phyloP scores from a whole-genome alignment of 2,113 vertebrate genomes.

The Ibidorhyncha struthersii region DNA sequence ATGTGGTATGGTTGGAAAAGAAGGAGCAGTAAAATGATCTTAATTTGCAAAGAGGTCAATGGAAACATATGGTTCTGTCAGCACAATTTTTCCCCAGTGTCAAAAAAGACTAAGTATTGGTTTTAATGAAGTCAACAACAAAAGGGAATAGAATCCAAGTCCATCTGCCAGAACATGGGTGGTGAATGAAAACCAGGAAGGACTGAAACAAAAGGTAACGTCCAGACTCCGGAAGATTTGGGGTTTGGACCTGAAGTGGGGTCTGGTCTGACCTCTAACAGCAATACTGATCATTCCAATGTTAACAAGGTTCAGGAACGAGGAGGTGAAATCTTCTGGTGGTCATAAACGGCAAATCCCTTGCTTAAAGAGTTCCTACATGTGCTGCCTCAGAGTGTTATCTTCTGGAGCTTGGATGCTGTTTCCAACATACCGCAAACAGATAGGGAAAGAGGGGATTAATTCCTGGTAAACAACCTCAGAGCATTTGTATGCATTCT shows the following conservation, averaged over 20 bases:
- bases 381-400: constrained; percentile 20
- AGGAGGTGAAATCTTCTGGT: background rate
- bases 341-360: background rate
- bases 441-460: constrained; percentile 50
- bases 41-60: background rate
- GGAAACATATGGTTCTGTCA: background rate
- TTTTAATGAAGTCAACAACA: background rate
- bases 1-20: background rate
- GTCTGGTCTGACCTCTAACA: constrained; percentile 1
- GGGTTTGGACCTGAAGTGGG: background rate
- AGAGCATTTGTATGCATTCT: constrained; percentile 61
- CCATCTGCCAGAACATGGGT: background rate
- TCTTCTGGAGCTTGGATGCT: constrained; percentile 45
- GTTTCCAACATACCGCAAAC: constrained; percentile 56
- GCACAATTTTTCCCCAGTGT: background rate
- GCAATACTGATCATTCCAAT: constrained; percentile 11
- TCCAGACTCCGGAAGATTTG: background rate
- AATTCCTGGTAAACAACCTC: constrained; percentile 58
- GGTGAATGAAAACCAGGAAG: background rate
- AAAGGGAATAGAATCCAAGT: background rate
- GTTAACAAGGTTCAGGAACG: constrained; percentile 2
- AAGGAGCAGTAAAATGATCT: background rate
- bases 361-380: background rate
- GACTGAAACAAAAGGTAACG: background rate
- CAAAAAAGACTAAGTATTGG: background rate